A percentile compares a stretch with the other conserved stretches of the same genome.
Conservation (phyloP, 1,140 invertebrate genomes). For the Caerostris darwini region DNA sequence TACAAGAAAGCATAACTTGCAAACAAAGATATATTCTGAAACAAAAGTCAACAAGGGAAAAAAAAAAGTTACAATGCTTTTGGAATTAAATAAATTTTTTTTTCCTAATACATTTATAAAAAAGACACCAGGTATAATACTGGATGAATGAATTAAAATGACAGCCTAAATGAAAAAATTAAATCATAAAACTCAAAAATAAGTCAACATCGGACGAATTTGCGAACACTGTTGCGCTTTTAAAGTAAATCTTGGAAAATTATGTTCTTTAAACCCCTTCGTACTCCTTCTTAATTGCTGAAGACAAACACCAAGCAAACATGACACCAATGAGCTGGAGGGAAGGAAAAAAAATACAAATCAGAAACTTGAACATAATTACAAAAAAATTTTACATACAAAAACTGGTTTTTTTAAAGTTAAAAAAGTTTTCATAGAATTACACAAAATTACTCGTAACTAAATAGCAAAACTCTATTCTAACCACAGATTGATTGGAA, state of each 20-base stretch:
- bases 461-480: too few species aligned
- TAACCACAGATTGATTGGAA: too few species aligned
- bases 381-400: too few species aligned
- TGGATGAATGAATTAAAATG: conserved; percentile 33
- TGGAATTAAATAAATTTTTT: background rate
- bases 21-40: too few species aligned
- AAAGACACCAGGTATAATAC: background rate
- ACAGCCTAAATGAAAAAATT: conserved; percentile 15
- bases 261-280: conserved; percentile 67
- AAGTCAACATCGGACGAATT: conserved; percentile 60
- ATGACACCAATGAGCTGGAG: conserved; percentile 57
- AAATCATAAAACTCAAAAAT: background rate
- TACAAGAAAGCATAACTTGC: too few species aligned
- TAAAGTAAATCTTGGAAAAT: background rate
- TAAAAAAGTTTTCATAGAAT: too few species aligned
- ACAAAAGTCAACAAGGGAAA: too few species aligned
- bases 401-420: too few species aligned
- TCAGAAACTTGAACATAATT: too few species aligned
- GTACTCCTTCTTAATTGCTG: conserved; percentile 71
- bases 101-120: background rate
- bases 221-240: conserved; percentile 44
- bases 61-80: too few species aligned
- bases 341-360: background rate
- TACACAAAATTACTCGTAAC: too few species aligned
- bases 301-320: conserved; percentile 64